Conservation (phyloP, 1,140 invertebrate species). For the honey bee (Apis mellifera) region DNA sequence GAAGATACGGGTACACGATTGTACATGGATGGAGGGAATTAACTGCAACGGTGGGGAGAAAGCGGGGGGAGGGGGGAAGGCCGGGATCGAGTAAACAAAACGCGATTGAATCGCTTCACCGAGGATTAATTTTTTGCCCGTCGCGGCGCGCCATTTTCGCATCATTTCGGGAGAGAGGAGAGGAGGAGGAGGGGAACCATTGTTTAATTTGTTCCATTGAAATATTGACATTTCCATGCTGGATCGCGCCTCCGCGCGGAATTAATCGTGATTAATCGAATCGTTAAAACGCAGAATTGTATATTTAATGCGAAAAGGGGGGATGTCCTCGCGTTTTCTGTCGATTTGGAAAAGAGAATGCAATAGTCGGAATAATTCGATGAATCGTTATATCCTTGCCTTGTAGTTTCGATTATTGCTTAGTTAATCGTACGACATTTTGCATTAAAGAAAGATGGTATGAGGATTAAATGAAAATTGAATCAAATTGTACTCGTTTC, state of each 20-base stretch:
- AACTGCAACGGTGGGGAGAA: background rate
- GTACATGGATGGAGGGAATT: background rate
- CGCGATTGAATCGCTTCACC: constrained; percentile 11
- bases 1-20: background rate
- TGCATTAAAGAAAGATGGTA: too few species aligned
- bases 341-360: background rate
- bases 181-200: too few species aligned
- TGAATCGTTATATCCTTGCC: too few species aligned
- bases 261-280: background rate
- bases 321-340: background rate
- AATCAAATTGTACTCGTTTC: too few species aligned
- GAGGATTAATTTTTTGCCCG: constrained; percentile 11
- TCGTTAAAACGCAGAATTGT: background rate
- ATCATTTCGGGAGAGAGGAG: too few species aligned
- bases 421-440: too few species aligned
- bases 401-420: too few species aligned
- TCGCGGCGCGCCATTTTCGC: too few species aligned
- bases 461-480: too few species aligned
- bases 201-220: background rate
- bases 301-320: too few species aligned
- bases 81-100: background rate
- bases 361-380: too few species aligned
- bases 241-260: background rate
- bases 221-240: background rate
- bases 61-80: too few species aligned